Conservation (phyloP, 1,140 invertebrate species). For the Stegodyphus dumicola region DNA sequence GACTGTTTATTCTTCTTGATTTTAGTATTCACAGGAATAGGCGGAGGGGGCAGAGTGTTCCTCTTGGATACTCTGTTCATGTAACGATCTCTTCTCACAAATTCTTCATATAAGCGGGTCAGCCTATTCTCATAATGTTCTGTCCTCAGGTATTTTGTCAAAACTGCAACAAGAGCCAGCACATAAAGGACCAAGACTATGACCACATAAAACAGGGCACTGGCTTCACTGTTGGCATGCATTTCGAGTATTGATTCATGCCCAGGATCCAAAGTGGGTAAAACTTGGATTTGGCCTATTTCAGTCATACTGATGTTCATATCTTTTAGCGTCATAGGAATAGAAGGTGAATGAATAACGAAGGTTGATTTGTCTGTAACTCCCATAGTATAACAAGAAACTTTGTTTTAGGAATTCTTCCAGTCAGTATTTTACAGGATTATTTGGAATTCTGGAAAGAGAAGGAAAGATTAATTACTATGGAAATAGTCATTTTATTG, state of each 20-base stretch:
- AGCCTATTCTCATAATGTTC: constrained; percentile 61
- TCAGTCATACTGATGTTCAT: background rate
- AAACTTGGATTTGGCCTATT: background rate
- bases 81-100: constrained; percentile 49
- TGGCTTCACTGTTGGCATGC: constrained; percentile 61
- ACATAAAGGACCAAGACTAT: constrained; percentile 62
- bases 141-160: constrained; percentile 51
- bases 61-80: constrained; percentile 33
- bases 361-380: constrained; percentile 14
- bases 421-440: too few species aligned
- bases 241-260: constrained; percentile 60
- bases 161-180: constrained; percentile 46
- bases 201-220: constrained; percentile 61
- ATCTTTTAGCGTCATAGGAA: constrained; percentile 48
- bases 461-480: background rate
- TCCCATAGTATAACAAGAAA: background rate
- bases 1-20: background rate
- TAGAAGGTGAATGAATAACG: constrained; percentile 36
- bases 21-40: background rate
- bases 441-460: too few species aligned
- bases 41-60: background rate
- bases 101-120: constrained; percentile 55
- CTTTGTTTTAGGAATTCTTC: background rate
- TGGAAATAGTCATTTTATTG: background rate
- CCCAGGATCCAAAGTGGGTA: constrained; percentile 25